Evolutionary conservation across 2,888 invertebrate species (phyloP).

Genomic region (Nysson spinosus): DNA sequence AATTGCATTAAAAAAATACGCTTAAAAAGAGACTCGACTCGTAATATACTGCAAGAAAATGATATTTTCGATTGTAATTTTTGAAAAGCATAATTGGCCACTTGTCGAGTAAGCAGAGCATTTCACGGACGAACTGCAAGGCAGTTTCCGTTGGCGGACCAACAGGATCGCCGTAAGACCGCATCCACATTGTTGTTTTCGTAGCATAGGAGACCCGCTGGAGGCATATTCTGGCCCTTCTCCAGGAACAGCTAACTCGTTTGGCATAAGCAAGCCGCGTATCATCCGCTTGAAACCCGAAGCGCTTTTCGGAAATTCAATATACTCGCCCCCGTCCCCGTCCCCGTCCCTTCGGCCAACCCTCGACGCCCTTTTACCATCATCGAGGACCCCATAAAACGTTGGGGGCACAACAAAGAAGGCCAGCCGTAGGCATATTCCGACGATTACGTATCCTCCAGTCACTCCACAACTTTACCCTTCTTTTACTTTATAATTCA

Average conservation of each 20-base stretch:
- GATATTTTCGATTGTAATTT: background rate
- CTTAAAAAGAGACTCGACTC: too few species aligned
- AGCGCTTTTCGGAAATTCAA: constrained; percentile 73
- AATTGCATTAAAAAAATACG: too few species aligned
- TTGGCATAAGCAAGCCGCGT: constrained; percentile 65
- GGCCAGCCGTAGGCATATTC: constrained; percentile 51
- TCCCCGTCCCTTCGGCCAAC: constrained; percentile 28
- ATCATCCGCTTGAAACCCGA: constrained; percentile 70
- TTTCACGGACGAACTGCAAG: background rate
- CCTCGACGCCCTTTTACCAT: constrained; percentile 37
- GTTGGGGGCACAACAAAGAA: constrained; percentile 51
- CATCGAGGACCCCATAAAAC: constrained; percentile 33
- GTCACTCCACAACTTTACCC: constrained; percentile 11
- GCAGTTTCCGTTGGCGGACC: background rate
- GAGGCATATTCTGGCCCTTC: constrained; percentile 27
- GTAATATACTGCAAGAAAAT: background rate
- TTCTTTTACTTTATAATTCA: constrained; percentile 6
- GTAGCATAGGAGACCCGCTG: constrained; percentile 27
- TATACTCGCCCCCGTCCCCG: constrained; percentile 59
- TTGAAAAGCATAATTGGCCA: too few species aligned
- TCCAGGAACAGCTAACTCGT: constrained; percentile 61
- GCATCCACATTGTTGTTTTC: constrained; percentile 22
- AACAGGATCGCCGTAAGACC: background rate
- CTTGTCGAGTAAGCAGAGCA: too few species aligned
- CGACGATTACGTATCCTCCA: constrained; percentile 51